phyloP scores from a whole-genome alignment of 2,888 invertebrate genomes.

The Perithous albicinctus region DNA sequence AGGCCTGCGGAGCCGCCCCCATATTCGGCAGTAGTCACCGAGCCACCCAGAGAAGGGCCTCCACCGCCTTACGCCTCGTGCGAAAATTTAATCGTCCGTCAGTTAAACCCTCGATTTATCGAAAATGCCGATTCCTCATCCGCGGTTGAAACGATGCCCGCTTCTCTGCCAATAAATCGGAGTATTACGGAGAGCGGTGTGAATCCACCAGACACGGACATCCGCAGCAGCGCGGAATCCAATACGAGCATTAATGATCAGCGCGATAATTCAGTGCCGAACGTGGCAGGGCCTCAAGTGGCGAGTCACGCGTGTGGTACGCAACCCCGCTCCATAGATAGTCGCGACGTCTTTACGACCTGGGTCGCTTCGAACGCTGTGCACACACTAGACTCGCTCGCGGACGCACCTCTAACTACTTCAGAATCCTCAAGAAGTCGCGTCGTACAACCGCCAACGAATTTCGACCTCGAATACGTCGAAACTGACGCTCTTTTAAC shows the following conservation, averaged over 20 bases:
- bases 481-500: slow-evolving; percentile 71
- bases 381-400: slow-evolving; percentile 22
- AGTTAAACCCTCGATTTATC: slow-evolving; percentile 53
- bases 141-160: neutral
- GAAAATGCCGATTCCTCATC: slow-evolving; percentile 25
- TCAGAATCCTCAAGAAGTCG: slow-evolving; percentile 39
- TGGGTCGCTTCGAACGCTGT: neutral
- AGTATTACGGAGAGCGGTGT: slow-evolving; percentile 23
- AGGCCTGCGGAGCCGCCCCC: slow-evolving; percentile 83
- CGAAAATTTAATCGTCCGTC: slow-evolving; percentile 72
- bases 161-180: slow-evolving; percentile 27
- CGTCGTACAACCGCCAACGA: slow-evolving; percentile 26
- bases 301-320: slow-evolving; percentile 42
- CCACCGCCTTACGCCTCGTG: slow-evolving; percentile 83
- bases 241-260: slow-evolving; percentile 16
- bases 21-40: slow-evolving; percentile 82
- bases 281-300: slow-evolving; percentile 67
- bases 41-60: slow-evolving; percentile 84
- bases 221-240: slow-evolving; percentile 38
- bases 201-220: slow-evolving; percentile 54
- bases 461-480: slow-evolving; percentile 70
- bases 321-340: neutral
- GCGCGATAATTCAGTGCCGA: slow-evolving; percentile 52
- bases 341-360: slow-evolving; percentile 28
- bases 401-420: slow-evolving; percentile 16